Percentiles rank a stretch among this genome's conserved stretches.
phyloP scores from a whole-genome alignment of 1,140 invertebrate species.

The Artemia franciscana region DNA sequence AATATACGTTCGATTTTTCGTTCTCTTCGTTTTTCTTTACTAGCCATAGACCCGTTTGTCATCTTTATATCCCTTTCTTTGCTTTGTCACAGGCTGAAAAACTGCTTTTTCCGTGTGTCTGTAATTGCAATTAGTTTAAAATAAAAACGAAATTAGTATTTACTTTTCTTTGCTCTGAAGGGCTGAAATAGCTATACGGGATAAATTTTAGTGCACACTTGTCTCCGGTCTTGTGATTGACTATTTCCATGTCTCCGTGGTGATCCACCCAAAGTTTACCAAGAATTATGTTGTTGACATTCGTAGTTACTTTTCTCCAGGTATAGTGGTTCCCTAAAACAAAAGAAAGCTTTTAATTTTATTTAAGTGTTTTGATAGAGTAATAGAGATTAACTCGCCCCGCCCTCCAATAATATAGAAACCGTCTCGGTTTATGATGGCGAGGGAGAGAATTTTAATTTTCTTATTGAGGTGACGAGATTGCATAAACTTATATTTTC shows the following conservation, averaged over 20 bases:
- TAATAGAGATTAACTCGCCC: no score
- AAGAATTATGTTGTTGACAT: slow-evolving; percentile 97
- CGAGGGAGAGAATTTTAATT: no score
- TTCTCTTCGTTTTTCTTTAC: neutral
- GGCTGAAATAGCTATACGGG: slow-evolving; percentile 92
- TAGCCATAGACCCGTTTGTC: neutral
- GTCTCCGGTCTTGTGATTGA: slow-evolving; percentile 61
- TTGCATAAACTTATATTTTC: no score
- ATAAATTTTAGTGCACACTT: slow-evolving; percentile 88
- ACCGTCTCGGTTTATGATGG: no score
- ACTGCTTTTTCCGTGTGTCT: neutral
- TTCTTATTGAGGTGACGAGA: no score
- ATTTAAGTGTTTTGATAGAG: neutral
- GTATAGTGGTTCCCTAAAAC: slow-evolving; percentile 61
- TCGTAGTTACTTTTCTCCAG: slow-evolving; percentile 94
- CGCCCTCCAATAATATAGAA: no score
- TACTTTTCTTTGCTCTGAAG: slow-evolving; percentile 75
- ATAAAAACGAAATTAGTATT: slow-evolving; percentile 22
- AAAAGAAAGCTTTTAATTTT: no score
- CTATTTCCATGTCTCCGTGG: slow-evolving; percentile 95
- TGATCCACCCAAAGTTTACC: slow-evolving; percentile 99
- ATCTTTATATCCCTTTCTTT: neutral
- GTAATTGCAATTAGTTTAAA: neutral
- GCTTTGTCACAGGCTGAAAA: neutral
- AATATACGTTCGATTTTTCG: no score